Conservation (phyloP, 2,888 invertebrate species). For the Rhagonycha fulva region DNA sequence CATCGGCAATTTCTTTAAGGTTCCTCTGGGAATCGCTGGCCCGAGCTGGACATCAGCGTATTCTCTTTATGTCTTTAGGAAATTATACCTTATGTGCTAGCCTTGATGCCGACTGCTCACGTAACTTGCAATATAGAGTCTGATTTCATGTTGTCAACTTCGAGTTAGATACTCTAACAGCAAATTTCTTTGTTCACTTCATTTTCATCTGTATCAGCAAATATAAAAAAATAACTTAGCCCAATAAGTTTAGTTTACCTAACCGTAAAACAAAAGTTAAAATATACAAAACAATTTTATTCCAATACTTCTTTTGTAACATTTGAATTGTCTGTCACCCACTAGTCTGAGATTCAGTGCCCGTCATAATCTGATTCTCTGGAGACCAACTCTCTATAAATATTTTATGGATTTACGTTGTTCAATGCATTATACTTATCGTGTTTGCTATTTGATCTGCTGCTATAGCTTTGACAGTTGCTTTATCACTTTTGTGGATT, state of each 20-base stretch:
- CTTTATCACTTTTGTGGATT: slow-evolving; percentile 40
- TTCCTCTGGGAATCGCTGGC: slow-evolving; percentile 42
- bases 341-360: slow-evolving; percentile 29
- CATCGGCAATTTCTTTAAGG: slow-evolving; percentile 57
- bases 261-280: not conserved
- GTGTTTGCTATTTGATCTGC: slow-evolving; percentile 55
- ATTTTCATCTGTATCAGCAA: not conserved
- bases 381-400: slow-evolving; percentile 52
- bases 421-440: slow-evolving; percentile 57
- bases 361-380: slow-evolving; percentile 56
- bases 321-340: slow-evolving; percentile 8
- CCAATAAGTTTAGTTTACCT: not conserved
- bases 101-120: slow-evolving; percentile 42
- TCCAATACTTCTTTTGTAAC: not conserved
- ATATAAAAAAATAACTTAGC: not conserved
- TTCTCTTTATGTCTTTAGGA: slow-evolving; percentile 56
- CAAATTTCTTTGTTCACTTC: not conserved
- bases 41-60: slow-evolving; percentile 54
- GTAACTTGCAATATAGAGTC: slow-evolving; percentile 44
- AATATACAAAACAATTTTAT: not conserved
- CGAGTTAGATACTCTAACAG: slow-evolving; percentile 29
- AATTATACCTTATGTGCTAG: slow-evolving; percentile 55
- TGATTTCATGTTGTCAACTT: slow-evolving; percentile 40
- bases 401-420: slow-evolving; percentile 58
- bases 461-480: slow-evolving; percentile 43